Evolutionary conservation across 2,113 vertebrate genomes (phyloP).

Genomic region (Forbesichthys agassizii): DNA sequence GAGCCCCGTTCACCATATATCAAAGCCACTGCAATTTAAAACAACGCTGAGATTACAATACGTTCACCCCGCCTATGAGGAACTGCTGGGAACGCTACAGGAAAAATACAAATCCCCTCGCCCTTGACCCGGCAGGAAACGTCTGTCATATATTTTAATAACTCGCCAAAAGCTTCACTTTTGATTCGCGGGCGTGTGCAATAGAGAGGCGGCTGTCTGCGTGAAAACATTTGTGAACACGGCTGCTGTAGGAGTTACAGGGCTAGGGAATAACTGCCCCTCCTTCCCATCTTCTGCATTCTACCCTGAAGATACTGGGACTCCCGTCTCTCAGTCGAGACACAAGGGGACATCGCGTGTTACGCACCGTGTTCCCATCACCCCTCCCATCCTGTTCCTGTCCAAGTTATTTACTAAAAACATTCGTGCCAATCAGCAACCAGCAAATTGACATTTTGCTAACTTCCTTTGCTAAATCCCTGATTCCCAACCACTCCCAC

Average conservation of each 20-base stretch:
- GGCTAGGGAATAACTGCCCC: slow-evolving; percentile 40
- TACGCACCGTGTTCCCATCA: no score
- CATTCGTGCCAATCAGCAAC: not conserved
- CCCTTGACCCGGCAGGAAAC: slow-evolving; percentile 30
- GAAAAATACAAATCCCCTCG: slow-evolving; percentile 15
- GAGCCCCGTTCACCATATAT: slow-evolving; percentile 37
- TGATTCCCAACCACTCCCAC: no score
- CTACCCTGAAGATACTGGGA: slow-evolving; percentile 51
- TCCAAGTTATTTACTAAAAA: not conserved
- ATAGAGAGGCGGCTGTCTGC: slow-evolving; percentile 3
- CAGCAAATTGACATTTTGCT: not conserved
- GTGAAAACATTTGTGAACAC: slow-evolving; percentile 35
- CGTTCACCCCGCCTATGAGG: slow-evolving; percentile 17
- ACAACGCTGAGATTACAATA: slow-evolving; percentile 47
- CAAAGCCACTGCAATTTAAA: slow-evolving; percentile 61
- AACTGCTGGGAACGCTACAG: slow-evolving; percentile 19
- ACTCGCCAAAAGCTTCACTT: slow-evolving; percentile 53
- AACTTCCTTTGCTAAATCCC: not conserved
- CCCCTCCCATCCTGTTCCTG: not conserved
- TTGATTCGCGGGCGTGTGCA: slow-evolving; percentile 41
- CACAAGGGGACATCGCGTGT: no score
- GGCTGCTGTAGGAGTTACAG: slow-evolving; percentile 33
- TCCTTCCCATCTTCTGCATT: slow-evolving; percentile 44
- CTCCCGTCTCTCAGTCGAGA: slow-evolving; percentile 32
- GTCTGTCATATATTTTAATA: slow-evolving; percentile 50